Evolutionary conservation across 2,888 invertebrate species (phyloP).

Genomic region (Chloroclysta siterata): DNA sequence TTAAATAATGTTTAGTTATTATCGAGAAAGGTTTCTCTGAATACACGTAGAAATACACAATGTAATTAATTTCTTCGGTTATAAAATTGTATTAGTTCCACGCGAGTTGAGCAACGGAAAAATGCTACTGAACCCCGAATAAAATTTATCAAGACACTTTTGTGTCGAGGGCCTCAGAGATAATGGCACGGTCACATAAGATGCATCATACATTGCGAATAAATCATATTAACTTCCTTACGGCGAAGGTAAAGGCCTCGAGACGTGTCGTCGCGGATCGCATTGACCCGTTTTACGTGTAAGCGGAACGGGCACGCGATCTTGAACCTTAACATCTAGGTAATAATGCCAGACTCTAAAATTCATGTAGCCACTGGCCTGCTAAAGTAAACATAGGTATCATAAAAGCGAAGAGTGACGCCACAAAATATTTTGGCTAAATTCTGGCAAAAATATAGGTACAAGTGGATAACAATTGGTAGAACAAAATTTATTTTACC

Average conservation of each 20-base stretch:
- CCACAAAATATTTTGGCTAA: constrained; percentile 11
- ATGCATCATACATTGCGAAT: constrained; percentile 47
- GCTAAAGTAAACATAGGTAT: constrained; percentile 29
- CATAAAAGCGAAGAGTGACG: constrained; percentile 32
- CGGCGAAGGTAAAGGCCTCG: constrained; percentile 66
- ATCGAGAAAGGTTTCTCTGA: no score
- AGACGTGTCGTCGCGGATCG: constrained; percentile 57
- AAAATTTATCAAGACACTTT: constrained; percentile 28
- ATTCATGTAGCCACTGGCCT: constrained; percentile 7
- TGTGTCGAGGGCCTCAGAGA: constrained; percentile 27
- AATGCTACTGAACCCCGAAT: background rate
- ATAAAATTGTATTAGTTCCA: background rate
- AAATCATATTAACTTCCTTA: constrained; percentile 60
- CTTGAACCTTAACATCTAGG: constrained; percentile 31
- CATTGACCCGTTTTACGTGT: constrained; percentile 68
- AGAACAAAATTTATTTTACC: constrained; percentile 24
- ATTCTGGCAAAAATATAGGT: constrained; percentile 6
- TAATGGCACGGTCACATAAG: constrained; percentile 37
- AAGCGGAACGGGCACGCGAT: constrained; percentile 24
- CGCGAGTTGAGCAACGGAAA: background rate
- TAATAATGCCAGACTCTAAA: constrained; percentile 26
- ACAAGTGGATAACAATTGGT: constrained; percentile 24
- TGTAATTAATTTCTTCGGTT: background rate
- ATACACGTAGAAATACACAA: background rate
- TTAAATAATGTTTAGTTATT: background rate